These are phyloP conservation scores for Micromesistius poutassou DNA, from an alignment of 2,797 vertebrate species.

Conservation along the genomic window DNA sequence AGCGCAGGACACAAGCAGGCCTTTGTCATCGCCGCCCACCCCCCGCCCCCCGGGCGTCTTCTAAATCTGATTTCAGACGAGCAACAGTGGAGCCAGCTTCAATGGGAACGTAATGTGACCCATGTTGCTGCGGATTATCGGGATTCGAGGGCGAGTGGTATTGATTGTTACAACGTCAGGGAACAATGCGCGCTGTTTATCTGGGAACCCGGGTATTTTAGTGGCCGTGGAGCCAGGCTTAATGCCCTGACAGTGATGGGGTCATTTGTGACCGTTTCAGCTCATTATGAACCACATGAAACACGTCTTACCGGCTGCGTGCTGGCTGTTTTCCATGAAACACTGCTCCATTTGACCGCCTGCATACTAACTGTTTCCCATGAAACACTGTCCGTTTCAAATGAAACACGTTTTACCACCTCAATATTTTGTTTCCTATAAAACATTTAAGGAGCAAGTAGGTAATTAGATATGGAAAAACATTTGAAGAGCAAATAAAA, in stretches of 20 bases:
- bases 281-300: not conserved
- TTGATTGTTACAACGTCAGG: slow-evolving; percentile 22
- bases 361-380: not conserved
- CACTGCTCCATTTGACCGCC: too few relatives aligned
- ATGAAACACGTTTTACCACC: not conserved
- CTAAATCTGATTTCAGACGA: slow-evolving; percentile 37
- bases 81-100: slow-evolving; percentile 21
- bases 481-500: not conserved
- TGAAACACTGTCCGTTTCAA: not conserved
- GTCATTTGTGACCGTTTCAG: not conserved
- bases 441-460: slow-evolving; percentile 1
- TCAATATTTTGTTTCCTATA: not conserved
- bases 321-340: not conserved
- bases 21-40: slow-evolving; percentile 10
- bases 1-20: not conserved
- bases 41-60: slow-evolving; percentile 45
- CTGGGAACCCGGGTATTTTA: not conserved
- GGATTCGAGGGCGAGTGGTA: slow-evolving; percentile 23
- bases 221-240: not conserved
- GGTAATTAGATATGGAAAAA: not conserved
- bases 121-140: slow-evolving; percentile 16
- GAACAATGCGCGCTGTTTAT: slow-evolving; percentile 20
- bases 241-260: not conserved
- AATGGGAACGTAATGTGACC: slow-evolving; percentile 22
- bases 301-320: too few relatives aligned